These are phyloP conservation scores for Tetramorium simillimum DNA, from an alignment of 1,140 invertebrate species.

Conservation along the genomic window DNA sequence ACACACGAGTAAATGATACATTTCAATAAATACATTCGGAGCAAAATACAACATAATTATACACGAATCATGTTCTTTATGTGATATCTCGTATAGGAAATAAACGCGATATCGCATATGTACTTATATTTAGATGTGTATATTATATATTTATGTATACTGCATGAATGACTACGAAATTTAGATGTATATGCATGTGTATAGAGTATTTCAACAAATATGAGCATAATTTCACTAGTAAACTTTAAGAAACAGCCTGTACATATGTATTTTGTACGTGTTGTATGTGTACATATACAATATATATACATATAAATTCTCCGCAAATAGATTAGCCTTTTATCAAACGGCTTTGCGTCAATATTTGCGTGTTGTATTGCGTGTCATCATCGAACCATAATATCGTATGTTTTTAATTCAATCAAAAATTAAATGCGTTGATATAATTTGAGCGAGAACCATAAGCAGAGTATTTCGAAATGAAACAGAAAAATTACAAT, in stretches of 20 bases:
- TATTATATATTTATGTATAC: neutral
- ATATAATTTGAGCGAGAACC: neutral
- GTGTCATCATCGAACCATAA: constrained; percentile 3
- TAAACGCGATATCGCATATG: neutral
- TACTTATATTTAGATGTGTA: neutral
- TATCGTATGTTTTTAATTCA: neutral
- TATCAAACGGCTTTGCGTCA: neutral
- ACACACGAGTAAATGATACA: constrained; percentile 68
- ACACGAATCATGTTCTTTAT: neutral
- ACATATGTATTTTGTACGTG: neutral
- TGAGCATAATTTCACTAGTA: neutral
- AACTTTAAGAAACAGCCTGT: neutral
- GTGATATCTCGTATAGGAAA: neutral
- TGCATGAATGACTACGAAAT: neutral
- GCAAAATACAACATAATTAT: constrained; percentile 44
- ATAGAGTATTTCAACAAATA: constrained; percentile 16
- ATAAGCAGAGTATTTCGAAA: neutral
- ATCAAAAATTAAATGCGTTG: constrained; percentile 20
- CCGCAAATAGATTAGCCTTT: neutral
- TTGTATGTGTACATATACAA: neutral
- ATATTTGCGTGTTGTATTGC: neutral
- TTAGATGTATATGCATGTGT: constrained; percentile 14
- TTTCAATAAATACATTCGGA: constrained; percentile 66
- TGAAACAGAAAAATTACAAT: neutral
- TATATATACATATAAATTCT: constrained; percentile 4